Evolutionary conservation across 1,140 invertebrate genomes (phyloP).

Genomic region (Cyclargus thomasi): DNA sequence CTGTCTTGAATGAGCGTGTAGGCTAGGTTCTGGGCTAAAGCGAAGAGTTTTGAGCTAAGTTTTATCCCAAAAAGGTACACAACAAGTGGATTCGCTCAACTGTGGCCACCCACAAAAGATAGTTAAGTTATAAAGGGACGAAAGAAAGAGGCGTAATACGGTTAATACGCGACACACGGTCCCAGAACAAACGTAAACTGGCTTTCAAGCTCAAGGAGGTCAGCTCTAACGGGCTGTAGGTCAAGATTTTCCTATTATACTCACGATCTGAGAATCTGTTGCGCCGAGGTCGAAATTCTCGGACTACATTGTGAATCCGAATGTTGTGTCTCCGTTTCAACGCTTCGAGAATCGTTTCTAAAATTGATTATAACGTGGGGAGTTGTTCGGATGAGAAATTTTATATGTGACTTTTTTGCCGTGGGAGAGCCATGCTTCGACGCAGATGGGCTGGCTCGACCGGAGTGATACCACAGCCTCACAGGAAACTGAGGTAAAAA

Average conservation of each 20-base stretch:
- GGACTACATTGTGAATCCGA: background rate
- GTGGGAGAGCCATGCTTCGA: no score
- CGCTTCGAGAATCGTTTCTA: background rate
- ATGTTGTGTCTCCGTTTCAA: background rate
- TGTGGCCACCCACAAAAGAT: no score
- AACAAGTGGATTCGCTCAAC: no score
- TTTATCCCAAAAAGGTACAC: no score
- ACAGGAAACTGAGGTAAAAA: no score
- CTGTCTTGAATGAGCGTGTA: no score
- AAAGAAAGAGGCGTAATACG: background rate
- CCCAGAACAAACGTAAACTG: background rate
- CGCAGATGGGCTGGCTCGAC: no score
- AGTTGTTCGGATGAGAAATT: background rate
- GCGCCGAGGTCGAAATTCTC: background rate
- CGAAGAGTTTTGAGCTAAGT: no score
- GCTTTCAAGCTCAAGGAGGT: background rate
- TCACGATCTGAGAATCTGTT: background rate
- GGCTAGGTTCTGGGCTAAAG: no score
- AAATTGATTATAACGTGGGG: no score
- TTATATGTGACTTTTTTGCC: background rate
- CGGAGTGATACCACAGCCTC: no score
- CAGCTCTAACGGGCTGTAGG: background rate
- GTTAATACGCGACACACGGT: background rate
- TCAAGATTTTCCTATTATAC: conserved; percentile 3
- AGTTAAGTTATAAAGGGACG: background rate